Base-by-base conservation (phyloP, 2,113 vertebrate species). In the Petroica traversi region DNA sequence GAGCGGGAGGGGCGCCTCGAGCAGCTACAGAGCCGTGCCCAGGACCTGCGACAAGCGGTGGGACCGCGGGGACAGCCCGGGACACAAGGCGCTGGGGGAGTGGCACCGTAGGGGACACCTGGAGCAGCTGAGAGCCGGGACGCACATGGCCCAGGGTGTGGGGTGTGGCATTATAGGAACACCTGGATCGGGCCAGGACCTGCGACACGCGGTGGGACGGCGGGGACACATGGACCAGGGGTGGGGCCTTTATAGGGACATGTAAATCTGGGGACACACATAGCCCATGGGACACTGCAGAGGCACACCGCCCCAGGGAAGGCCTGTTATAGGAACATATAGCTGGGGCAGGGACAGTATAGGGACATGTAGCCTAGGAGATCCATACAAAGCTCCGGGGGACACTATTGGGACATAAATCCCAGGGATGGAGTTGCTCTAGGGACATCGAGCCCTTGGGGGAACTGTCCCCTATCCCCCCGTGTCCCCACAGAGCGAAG, bases 281-380 rank as follows among this genome's bases (percentile, higher is more conserved):
- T 46, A 34, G 43, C 41, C 24, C 29, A n/a, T 14, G 69, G 43
- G 59, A 73, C 58, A 48, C n/a, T 8, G 19, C 1, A 16, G 66
- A 34, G 54, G 19, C n/a, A 38, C 3, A 20, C 17, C 48, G 24
- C 8, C 67, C 66, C 26, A 20, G 31, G 33, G 10, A 31, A 8
- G 16, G 19, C 7, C 16, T 51, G 5, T 12, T 22, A 7, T 0
- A 52, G 55, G 54, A 12, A 71, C 36, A 16, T 4, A 8, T 0
- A 12, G 31, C 64, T 12, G 45, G 16, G 25, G 40, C 17, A 14
- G 54, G 31, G 36, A 57, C 48, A 54, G 16, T 19, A 4, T 0
- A 9, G 41, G 49, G 29, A 85, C 34, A n/a, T 5, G 34, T 5
- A 34, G 23, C 28, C 25, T 19, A 3, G 14, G 17, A 36, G 40